A percentile compares a stretch with the other conserved stretches of the same genome.
phyloP scores from a whole-genome alignment of 2,113 vertebrate genomes.

The Gadus macrocephalus region DNA sequence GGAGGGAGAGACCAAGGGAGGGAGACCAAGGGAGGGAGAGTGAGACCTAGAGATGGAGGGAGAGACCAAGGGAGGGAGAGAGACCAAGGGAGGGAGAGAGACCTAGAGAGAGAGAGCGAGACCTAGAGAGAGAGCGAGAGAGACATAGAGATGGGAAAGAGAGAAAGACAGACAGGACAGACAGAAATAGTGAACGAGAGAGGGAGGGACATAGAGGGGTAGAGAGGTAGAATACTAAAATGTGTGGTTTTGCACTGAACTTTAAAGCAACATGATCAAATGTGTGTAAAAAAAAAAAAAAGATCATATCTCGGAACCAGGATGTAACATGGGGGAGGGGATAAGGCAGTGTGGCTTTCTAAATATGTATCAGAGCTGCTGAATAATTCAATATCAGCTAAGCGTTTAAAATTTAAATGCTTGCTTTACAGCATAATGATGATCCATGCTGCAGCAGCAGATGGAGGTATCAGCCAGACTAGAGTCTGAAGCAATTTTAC shows the following conservation, averaged over 20 bases:
- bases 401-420: slow-evolving; percentile 55
- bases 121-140: too few relatives aligned
- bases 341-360: slow-evolving; percentile 15
- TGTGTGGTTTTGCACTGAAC: slow-evolving; percentile 14
- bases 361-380: slow-evolving; percentile 42
- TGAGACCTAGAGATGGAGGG: too few relatives aligned
- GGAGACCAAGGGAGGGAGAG: too few relatives aligned
- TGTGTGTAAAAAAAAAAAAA: too few relatives aligned
- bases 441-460: slow-evolving; percentile 49
- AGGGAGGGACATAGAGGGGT: too few relatives aligned
- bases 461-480: slow-evolving; percentile 51
- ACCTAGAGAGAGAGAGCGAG: slow-evolving; percentile 20
- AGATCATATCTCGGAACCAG: slow-evolving; percentile 18
- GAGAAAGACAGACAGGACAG: too few relatives aligned
- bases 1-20: too few relatives aligned
- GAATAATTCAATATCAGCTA: slow-evolving; percentile 45
- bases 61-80: too few relatives aligned
- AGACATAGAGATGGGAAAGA: too few relatives aligned
- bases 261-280: slow-evolving; percentile 11
- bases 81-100: too few relatives aligned
- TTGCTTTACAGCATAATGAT: slow-evolving; percentile 53
- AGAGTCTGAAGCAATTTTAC: slow-evolving; percentile 64
- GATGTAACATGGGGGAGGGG: not conserved
- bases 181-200: too few relatives aligned
- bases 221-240: not conserved